These are phyloP conservation scores for Melipona quadrifasciata DNA, from an alignment of 1,140 invertebrate genomes.

Conservation along the genomic window DNA sequence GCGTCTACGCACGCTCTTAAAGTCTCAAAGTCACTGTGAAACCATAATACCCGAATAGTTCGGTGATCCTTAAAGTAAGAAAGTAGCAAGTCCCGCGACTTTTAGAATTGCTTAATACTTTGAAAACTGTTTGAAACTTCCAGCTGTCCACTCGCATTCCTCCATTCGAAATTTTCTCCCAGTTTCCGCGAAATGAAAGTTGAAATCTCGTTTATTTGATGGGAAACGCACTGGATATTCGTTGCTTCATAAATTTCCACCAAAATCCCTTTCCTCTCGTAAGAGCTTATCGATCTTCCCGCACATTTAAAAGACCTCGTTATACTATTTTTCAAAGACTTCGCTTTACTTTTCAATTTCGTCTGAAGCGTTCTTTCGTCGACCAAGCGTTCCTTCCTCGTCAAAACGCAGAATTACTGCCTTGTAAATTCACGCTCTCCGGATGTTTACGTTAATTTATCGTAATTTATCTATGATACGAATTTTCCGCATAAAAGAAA, in stretches of 20 bases:
- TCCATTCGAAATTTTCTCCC: not conserved
- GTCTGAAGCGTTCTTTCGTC: not conserved
- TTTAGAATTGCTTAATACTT: slow-evolving; percentile 2
- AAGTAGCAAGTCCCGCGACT: not conserved
- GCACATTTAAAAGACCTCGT: not conserved
- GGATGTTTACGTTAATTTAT: not conserved
- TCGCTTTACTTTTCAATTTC: slow-evolving; percentile 1
- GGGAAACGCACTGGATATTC: not conserved
- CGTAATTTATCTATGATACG: too few species aligned
- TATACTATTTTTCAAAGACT: not conserved
- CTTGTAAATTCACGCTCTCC: not conserved
- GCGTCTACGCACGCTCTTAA: not conserved
- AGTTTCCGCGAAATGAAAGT: not conserved
- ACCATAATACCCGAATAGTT: not conserved
- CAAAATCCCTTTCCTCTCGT: not conserved
- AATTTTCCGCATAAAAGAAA: too few species aligned
- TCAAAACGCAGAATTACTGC: not conserved
- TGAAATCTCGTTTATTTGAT: not conserved
- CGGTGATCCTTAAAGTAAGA: not conserved
- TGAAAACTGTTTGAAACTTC: not conserved
- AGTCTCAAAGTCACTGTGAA: not conserved
- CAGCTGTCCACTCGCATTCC: not conserved
- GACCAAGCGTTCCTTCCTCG: not conserved
- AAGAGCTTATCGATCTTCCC: not conserved
- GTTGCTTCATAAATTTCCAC: not conserved